A percentile compares a stretch with the other conserved stretches of the same genome.
Conservation (phyloP, 2,113 vertebrate genomes). For the Tragelaphus imberbis region DNA sequence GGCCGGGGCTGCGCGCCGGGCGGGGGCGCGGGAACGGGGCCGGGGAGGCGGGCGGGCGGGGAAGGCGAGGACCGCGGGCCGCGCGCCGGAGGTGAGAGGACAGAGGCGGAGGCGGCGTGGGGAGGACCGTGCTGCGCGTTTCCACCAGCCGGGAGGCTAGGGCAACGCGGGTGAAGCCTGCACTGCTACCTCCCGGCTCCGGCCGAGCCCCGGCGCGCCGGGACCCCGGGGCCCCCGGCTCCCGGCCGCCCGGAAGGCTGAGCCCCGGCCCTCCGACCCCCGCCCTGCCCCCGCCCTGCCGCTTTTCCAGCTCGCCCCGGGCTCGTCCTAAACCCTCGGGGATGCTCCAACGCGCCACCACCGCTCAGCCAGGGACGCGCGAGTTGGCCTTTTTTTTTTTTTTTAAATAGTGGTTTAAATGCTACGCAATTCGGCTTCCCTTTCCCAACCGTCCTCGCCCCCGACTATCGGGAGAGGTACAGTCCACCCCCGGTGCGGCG, state of each 20-base stretch:
- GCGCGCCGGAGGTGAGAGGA: not conserved
- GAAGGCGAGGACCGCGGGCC: not conserved
- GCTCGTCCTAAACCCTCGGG: not conserved
- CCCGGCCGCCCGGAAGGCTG: not conserved
- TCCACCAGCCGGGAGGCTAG: not conserved
- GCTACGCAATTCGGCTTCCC: not conserved
- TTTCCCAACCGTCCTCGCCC: not conserved
- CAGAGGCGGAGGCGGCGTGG: accelerated
- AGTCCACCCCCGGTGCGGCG: not conserved
- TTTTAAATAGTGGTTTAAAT: not conserved
- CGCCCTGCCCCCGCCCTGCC: not conserved
- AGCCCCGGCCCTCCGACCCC: accelerated
- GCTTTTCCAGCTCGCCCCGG: accelerated
- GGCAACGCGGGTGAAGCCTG: not conserved
- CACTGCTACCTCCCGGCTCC: not conserved
- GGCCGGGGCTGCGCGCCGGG: not conserved
- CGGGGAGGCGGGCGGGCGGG: not conserved
- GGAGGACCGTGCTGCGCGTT: not conserved
- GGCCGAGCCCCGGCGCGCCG: not conserved
- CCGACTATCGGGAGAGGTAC: not conserved
- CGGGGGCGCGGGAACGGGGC: not conserved
- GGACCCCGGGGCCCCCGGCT: not conserved
- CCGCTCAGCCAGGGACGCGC: not conserved
- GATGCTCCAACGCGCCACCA: not conserved
- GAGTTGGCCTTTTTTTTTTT: not conserved